Conservation (phyloP, 2,888 invertebrate species). For the Euplagia quadripunctaria region DNA sequence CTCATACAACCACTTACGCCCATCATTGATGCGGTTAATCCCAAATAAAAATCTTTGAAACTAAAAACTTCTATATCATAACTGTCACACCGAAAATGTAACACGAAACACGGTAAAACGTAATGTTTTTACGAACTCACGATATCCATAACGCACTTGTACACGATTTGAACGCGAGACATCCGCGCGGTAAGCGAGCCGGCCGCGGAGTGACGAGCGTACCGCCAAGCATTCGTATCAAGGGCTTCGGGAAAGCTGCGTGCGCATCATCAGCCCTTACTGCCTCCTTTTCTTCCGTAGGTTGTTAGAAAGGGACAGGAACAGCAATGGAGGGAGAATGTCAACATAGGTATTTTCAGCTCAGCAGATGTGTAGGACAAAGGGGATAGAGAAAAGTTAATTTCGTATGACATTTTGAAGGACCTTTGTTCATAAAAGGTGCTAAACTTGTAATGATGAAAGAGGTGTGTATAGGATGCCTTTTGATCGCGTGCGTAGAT, state of each 20-base stretch:
- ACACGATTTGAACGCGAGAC: slow-evolving; percentile 60
- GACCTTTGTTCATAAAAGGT: slow-evolving; percentile 44
- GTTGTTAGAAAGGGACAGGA: slow-evolving; percentile 38
- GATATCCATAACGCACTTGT: slow-evolving; percentile 55
- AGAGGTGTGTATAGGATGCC: background rate
- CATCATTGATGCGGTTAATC: slow-evolving; percentile 77
- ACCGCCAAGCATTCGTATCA: slow-evolving; percentile 29
- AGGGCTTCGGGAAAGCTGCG: slow-evolving; percentile 60
- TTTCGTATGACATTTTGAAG: slow-evolving; percentile 51
- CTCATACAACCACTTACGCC: slow-evolving; percentile 87
- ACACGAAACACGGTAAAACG: slow-evolving; percentile 34
- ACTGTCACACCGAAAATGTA: slow-evolving; percentile 34
- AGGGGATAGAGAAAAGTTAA: slow-evolving; percentile 55
- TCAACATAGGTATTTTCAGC: slow-evolving; percentile 62
- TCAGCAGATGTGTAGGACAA: slow-evolving; percentile 61
- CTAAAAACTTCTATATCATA: slow-evolving; percentile 47
- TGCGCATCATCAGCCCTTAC: slow-evolving; percentile 58
- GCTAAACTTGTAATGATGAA: slow-evolving; percentile 14
- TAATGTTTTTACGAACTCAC: slow-evolving; percentile 46
- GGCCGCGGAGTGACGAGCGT: slow-evolving; percentile 72
- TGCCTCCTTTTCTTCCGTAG: slow-evolving; percentile 37
- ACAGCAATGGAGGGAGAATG: slow-evolving; percentile 53
- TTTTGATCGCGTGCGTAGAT: slow-evolving; percentile 16
- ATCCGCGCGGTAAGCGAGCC: slow-evolving; percentile 74
- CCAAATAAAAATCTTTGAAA: slow-evolving; percentile 42